These are phyloP conservation scores for Amphiprion clarkii DNA, from an alignment of 2,797 vertebrate genomes.

Conservation along the genomic window DNA sequence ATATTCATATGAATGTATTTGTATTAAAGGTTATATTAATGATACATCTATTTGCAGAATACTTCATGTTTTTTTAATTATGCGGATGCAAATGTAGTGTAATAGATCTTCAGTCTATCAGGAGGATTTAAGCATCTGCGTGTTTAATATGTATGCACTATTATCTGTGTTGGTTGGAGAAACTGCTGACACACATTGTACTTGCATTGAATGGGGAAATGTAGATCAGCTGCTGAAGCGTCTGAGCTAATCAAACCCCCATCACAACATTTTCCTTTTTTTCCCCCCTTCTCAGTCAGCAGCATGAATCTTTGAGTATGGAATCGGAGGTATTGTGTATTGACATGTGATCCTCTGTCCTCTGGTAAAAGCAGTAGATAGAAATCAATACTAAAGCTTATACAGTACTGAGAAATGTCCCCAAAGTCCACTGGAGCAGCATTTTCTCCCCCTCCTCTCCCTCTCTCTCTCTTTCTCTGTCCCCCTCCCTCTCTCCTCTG, in stretches of 20 bases:
- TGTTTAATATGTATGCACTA: slow-evolving; percentile 8
- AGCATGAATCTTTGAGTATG: slow-evolving; percentile 14
- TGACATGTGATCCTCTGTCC: slow-evolving; percentile 50
- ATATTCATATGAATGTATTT: neutral
- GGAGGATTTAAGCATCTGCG: neutral
- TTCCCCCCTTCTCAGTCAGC: slow-evolving; percentile 16
- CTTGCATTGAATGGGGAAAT: slow-evolving; percentile 20
- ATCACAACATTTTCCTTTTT: slow-evolving; percentile 22
- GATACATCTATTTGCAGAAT: too few relatives aligned
- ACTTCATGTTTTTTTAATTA: too few relatives aligned
- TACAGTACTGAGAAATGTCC: slow-evolving; percentile 72
- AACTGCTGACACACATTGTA: slow-evolving; percentile 33
- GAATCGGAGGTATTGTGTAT: slow-evolving; percentile 36
- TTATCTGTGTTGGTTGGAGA: slow-evolving; percentile 23
- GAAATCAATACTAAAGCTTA: slow-evolving; percentile 63
- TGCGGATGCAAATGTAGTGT: neutral
- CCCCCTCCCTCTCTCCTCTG: slow-evolving; percentile 63
- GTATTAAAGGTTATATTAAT: neutral
- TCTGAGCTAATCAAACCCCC: slow-evolving; percentile 37
- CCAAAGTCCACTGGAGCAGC: slow-evolving; percentile 76
- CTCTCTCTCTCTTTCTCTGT: slow-evolving; percentile 47
- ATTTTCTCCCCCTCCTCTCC: slow-evolving; percentile 58
- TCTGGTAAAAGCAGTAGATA: slow-evolving; percentile 42
- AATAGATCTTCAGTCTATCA: neutral
- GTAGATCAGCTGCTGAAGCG: slow-evolving; percentile 34